phyloP scores from a whole-genome alignment of 2,113 vertebrate species.

The Ammospiza caudacuta region DNA sequence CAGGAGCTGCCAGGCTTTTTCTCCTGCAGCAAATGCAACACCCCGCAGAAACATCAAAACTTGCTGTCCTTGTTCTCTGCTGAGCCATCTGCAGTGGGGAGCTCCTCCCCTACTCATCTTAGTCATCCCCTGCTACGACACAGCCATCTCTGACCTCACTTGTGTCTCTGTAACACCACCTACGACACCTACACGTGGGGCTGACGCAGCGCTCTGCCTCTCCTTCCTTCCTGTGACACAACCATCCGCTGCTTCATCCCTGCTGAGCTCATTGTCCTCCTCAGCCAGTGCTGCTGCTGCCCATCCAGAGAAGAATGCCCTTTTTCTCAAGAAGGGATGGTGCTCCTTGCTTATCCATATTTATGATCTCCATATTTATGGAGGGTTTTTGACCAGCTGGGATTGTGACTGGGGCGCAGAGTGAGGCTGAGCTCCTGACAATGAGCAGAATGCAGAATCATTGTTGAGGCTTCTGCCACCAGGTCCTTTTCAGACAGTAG shows the following conservation, averaged over 20 bases:
- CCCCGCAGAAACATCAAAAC: background rate
- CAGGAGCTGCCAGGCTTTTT: background rate
- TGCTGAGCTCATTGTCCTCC: background rate
- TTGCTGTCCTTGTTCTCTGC: background rate
- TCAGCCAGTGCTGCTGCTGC: background rate
- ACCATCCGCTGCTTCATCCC: background rate
- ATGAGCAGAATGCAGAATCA: background rate
- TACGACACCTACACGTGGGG: background rate
- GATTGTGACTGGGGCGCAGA: background rate
- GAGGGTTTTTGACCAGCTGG: background rate
- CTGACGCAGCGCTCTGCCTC: background rate
- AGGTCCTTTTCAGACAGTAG: background rate
- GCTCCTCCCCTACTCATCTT: conserved; percentile 27
- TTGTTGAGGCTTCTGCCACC: background rate
- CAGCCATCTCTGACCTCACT: background rate
- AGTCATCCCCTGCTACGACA: conserved; percentile 31
- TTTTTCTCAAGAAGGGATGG: background rate
- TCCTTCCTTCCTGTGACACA: background rate
- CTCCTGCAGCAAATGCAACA: background rate
- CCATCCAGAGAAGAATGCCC: background rate
- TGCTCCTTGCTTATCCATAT: background rate
- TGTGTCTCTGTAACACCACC: background rate
- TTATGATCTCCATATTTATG: background rate
- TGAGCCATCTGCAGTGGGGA: background rate
- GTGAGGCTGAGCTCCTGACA: background rate